Conservation (phyloP, 2,888 invertebrate species). For the Acanthoscelides obtectus region DNA sequence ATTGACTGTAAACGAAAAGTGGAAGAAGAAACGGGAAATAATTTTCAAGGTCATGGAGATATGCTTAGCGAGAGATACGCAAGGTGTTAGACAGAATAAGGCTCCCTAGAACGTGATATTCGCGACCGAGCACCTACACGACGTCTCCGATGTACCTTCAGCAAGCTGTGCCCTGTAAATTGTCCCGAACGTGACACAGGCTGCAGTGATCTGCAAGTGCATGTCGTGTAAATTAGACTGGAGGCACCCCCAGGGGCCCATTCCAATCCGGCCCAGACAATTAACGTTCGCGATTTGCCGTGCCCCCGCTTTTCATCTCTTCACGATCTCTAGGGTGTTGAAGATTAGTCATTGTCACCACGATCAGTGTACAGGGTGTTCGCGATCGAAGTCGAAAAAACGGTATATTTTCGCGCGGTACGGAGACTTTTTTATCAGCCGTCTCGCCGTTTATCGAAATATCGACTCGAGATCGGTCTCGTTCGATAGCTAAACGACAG, state of each 20-base stretch:
- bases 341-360: neutral
- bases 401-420: too few species aligned
- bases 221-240: slow-evolving; percentile 19
- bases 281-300: slow-evolving; percentile 38
- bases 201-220: neutral
- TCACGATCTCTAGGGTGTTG: neutral
- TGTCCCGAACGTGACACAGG: neutral
- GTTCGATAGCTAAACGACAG: too few species aligned
- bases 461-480: too few species aligned
- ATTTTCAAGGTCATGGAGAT: too few species aligned
- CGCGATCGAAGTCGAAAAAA: neutral
- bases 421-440: too few species aligned
- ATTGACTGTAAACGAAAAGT: too few species aligned
- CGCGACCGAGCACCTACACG: neutral
- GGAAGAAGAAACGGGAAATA: too few species aligned
- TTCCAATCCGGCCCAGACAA: slow-evolving; percentile 47
- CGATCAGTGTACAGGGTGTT: neutral
- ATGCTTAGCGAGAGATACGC: too few species aligned
- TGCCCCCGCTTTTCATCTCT: slow-evolving; percentile 19
- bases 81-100: too few species aligned
- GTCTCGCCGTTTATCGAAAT: too few species aligned
- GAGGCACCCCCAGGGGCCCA: slow-evolving; percentile 24
- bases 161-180: neutral
- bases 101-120: too few species aligned
- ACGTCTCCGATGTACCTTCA: neutral